A percentile compares a stretch with the other conserved stretches of the same genome.
These are phyloP conservation scores for Anguilla obscura DNA, from an alignment of 2,797 vertebrate species.

Conservation along the genomic window DNA sequence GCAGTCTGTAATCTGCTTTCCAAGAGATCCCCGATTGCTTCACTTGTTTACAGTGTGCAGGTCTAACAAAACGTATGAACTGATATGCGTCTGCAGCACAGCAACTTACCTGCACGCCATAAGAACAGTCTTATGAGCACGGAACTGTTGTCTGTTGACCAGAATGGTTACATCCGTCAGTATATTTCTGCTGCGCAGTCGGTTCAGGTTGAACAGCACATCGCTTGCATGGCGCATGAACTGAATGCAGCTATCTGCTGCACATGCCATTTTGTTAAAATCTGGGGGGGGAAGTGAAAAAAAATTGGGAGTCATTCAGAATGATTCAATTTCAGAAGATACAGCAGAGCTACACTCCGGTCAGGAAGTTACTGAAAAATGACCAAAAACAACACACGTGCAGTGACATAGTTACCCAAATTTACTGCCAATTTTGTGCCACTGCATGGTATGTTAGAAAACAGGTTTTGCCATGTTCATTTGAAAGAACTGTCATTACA, in stretches of 20 bases:
- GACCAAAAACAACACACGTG: neutral
- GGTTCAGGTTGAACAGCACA: conserved; percentile 95
- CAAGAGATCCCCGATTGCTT: neutral
- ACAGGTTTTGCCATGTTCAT: neutral
- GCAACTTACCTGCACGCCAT: conserved; percentile 95
- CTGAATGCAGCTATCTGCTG: conserved; percentile 98
- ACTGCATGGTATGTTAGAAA: neutral
- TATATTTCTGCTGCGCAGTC: conserved; percentile 92
- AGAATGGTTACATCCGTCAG: conserved; percentile 96
- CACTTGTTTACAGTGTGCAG: neutral
- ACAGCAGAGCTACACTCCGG: neutral
- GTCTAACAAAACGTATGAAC: neutral
- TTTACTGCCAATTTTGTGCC: neutral
- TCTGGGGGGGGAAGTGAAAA: conserved; percentile 45
- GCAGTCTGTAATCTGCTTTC: neutral
- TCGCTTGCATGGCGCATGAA: conserved; percentile 98
- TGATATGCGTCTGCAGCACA: neutral
- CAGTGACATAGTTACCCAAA: neutral
- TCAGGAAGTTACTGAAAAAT: neutral
- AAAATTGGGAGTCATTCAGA: neutral
- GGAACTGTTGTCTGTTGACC: conserved; percentile 94
- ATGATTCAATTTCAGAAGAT: neutral
- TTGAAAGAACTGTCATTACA: neutral
- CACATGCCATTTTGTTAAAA: conserved; percentile 88
- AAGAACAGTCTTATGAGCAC: conserved; percentile 96